Evolutionary conservation across 2,113 vertebrate species (phyloP), one percentile per base, ranked within the genome.

Genomic region (Cyprinus carpio): DNA sequence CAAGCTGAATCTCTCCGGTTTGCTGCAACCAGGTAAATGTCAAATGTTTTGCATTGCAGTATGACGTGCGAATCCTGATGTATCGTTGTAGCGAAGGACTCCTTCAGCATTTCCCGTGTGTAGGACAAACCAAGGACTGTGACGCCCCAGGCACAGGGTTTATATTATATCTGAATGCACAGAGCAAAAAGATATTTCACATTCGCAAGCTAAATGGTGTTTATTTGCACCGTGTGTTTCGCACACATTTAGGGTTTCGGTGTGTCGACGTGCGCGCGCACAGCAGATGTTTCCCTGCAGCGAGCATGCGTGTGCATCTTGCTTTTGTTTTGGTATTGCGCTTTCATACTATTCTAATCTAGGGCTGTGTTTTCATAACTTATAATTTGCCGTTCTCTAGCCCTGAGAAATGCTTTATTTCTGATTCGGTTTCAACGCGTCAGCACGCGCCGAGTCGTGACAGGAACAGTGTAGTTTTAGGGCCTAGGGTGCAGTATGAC

Each of bases 1-100:
- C 84, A 25, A 23, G 40, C 15, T 87, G 69, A 88, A 34, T 58
- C 37, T 9, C 4, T 27, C 40, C 40, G 49, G 46, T 29, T 75
- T 29, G 62, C 87, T 71, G 80, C 25, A 75, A 67, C 40, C 86
- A 92, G 94, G 93, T 94, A 75, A 46, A 27, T 9, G 51, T 43
- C 9, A 27, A 16, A 25, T 67, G n/a, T 65, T 67, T 40, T n/a
- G 25, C 27, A 16, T 62, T 43, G 37, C 37, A 46, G n/a, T 29
- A 0, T 72, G 60, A 10, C 15, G 56, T 18, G 64, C 37, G 27
- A 65, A 34, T 54, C 31, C 49, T 46, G 54, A 16, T 18, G 46
- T 12, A 29, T 67, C 69, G 9, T 75, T 51, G 51, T 29, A 69
- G 43, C 37, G 43, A 78, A 67, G 13, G 31, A 71, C 49, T 67